Base-by-base conservation (phyloP, 2,888 invertebrate genomes). In the Lepidochrysops patricia region DNA sequence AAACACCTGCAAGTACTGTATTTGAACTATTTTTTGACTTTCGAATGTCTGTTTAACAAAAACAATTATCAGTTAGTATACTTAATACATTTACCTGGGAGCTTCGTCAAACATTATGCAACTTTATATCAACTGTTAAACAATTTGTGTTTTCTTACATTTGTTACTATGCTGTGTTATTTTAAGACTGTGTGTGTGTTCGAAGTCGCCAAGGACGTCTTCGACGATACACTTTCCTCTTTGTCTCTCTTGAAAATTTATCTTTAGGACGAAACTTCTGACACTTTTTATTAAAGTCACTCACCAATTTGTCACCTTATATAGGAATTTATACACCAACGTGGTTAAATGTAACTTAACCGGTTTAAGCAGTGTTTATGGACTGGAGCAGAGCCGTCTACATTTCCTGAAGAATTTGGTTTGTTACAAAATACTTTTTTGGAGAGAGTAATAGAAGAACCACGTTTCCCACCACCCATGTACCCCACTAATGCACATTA, bases 401-500 rank as follows among this genome's bases (percentile, higher is more conserved):
- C 0, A 54, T 49, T 13, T 19, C 48, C 23, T 19, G 54, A 54
- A 54, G 54, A 54, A 32, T n/a, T 54, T 54, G 54, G 54, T 54
- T 54, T 54, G 54, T 54, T 54, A 4, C 29, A 29, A n/a, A 54
- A 32, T 23, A 19, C 19, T 43, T 43, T 43, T 43, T 43, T 43
- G 43, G 9, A 43, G 9, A 43, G 43, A 43, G 43, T 43, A 43
- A 29, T 29, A 29, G 29, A 29, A 29, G 43, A 43, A 26, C 29
- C 52, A 29, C 26, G 29, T 19, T 19, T 15, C 29, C 54, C 12
- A 15, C 32, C 54, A 19, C 13, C 13, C n/a, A n/a, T 26, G 13
- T n/a, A 52, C 52, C 25, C 52, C 2, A 52, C 27, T 52, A 26
- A 54, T 54, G 54, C 27, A 54, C 32, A 54, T 54, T 54, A 29